Base-by-base conservation (phyloP, 2,113 vertebrate species). In the Zosterops borbonicus region DNA sequence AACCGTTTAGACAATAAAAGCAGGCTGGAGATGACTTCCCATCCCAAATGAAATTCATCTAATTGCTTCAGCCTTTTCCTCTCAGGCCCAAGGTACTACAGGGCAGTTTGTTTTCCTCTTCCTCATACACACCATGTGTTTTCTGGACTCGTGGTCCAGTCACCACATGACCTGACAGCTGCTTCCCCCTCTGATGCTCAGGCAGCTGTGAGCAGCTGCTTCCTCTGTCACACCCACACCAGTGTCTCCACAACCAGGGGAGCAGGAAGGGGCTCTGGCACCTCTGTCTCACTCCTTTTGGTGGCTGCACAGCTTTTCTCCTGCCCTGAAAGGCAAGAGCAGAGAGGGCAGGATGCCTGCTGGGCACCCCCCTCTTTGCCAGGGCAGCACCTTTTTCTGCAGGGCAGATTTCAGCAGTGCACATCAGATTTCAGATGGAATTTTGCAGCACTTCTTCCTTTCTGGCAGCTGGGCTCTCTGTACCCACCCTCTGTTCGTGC, bases 1-100 rank as follows among this genome's bases (percentile, higher is more conserved):
- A 41, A 78, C 81, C 62, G 68, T 52, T 93, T 95, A 77, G 58
- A 90, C 77, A 93, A 95, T 55, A 92, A 96, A 96, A 91, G 74
- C 77, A 87, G 88, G 44, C 87, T 89, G 78, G 90, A 94, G 76
- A 91, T 2, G 5, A 58, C 39, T 85, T 95, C 42, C 64, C 42
- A 71, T 89, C 81, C 83, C 92, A 89, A 79, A 94, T 85, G 27
- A 93, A 87, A 95, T 95, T 65, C 93, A 33, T 44, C 47, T 89
- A 92, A 95, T 83, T 85, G 47, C 5, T 37, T 90, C 92, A 89
- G 29, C 39, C 53, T 55, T 82, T 90, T 82, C 64, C 71, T 91
- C 74, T 84, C 79, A 58, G 87, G 84, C 80, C 67, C 46, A 31
- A 71, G 62, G 70, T 86, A 91, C 85, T 69, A 62, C 4, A 6